phyloP scores from a whole-genome alignment of 1,140 invertebrate genomes.

The Megalonaias nervosa region DNA sequence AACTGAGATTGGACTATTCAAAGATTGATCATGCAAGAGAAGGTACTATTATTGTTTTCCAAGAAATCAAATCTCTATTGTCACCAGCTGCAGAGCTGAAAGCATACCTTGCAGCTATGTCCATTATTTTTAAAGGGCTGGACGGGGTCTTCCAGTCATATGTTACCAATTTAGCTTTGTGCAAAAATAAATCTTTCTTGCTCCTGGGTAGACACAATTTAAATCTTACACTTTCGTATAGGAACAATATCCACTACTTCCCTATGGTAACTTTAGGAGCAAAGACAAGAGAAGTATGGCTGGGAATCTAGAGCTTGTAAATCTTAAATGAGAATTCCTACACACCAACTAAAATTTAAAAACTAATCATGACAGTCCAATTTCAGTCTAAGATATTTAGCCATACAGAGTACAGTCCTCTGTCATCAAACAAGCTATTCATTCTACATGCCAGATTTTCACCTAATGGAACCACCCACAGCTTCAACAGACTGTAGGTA shows the following conservation, averaged over 20 bases:
- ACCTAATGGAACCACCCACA: not conserved
- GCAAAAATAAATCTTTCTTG: no score
- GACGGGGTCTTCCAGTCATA: no score
- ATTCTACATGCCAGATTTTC: not conserved
- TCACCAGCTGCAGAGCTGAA: not conserved
- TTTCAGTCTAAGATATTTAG: no score
- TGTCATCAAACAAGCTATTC: slow-evolving; percentile 1
- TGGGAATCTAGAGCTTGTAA: not conserved
- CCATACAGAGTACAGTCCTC: not conserved
- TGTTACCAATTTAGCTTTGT: not conserved
- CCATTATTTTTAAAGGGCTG: no score
- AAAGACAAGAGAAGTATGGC: no score
- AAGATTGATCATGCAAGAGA: slow-evolving; percentile 18
- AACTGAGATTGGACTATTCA: slow-evolving; percentile 5
- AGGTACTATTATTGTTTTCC: no score
- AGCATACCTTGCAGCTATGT: not conserved
- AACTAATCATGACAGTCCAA: not conserved
- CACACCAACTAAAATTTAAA: not conserved
- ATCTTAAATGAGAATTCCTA: slow-evolving; percentile 2
- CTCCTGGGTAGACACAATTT: no score
- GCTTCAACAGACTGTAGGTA: not conserved
- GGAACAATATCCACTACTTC: no score
- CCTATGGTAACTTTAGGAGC: no score
- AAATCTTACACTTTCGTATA: no score
- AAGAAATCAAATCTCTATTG: no score